Conservation (phyloP, 2,797 vertebrate genomes). For the Gallirallus australis region DNA sequence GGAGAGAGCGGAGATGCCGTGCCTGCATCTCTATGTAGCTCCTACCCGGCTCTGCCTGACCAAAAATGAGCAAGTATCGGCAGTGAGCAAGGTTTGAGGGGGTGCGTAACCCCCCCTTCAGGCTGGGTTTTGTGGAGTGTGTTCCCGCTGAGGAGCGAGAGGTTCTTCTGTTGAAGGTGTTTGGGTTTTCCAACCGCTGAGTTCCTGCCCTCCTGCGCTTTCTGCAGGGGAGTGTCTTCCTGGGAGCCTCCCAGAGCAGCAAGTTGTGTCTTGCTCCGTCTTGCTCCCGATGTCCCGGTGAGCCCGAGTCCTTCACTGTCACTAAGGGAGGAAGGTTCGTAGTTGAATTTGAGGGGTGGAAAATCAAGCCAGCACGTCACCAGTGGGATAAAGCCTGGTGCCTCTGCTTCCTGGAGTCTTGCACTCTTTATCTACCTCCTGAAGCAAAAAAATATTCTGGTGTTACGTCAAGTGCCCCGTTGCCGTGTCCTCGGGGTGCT, state of each 20-base stretch:
- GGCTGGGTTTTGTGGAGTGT: neutral
- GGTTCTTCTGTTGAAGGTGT: neutral
- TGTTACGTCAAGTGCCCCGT: neutral
- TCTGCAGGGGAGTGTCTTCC: neutral
- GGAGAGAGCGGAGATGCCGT: neutral
- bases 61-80: rapidly evolving
- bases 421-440: neutral
- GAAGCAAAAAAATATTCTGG: rapidly evolving
- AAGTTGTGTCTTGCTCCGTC: neutral
- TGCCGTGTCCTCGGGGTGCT: rapidly evolving
- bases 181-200: neutral
- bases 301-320: rapidly evolving
- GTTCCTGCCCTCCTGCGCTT: rapidly evolving
- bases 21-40: neutral
- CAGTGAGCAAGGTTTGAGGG: neutral
- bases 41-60: neutral
- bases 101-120: too few species aligned
- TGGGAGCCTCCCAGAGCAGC: neutral
- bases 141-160: neutral
- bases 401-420: neutral
- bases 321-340: neutral
- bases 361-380: rapidly evolving
- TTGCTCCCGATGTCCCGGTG: neutral
- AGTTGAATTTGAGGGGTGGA: neutral
- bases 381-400: rapidly evolving